Evolutionary conservation across 1,140 invertebrate species (phyloP).

Genomic region (Physella acuta): DNA sequence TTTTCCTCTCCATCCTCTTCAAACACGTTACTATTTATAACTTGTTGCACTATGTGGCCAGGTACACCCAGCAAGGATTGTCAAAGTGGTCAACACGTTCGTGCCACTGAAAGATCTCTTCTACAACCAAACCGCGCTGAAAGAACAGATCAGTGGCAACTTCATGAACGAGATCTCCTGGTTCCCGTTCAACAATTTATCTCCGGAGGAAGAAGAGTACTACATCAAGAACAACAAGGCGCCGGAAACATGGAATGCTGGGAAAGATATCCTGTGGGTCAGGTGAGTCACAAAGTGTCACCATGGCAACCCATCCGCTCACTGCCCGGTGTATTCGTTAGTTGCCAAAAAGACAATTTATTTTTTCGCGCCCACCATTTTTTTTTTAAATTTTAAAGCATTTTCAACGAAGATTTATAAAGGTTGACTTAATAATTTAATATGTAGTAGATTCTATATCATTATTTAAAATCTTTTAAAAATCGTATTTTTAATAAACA

Average conservation of each 20-base stretch:
- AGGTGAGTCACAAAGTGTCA: slow-evolving; percentile 24
- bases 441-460: no score
- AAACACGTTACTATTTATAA: background rate
- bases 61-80: slow-evolving; percentile 28
- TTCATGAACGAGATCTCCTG: slow-evolving; percentile 36
- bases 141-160: slow-evolving; percentile 27
- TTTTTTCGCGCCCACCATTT: no score
- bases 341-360: no score
- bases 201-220: slow-evolving; percentile 12
- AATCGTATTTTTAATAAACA: no score
- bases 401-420: no score
- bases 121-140: slow-evolving; percentile 26
- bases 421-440: no score
- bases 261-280: slow-evolving; percentile 27
- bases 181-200: slow-evolving; percentile 36
- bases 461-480: no score
- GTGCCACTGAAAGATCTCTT: slow-evolving; percentile 26
- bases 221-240: slow-evolving; percentile 19
- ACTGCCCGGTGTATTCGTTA: no score
- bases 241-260: slow-evolving; percentile 27
- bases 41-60: slow-evolving; percentile 15
- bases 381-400: no score
- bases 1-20: no score
- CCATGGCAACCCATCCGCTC: no score
- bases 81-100: slow-evolving; percentile 28